Percentiles rank a stretch among this genome's conserved stretches.
phyloP scores from a whole-genome alignment of 2,888 invertebrate species.

The Drosophila diplacantha region DNA sequence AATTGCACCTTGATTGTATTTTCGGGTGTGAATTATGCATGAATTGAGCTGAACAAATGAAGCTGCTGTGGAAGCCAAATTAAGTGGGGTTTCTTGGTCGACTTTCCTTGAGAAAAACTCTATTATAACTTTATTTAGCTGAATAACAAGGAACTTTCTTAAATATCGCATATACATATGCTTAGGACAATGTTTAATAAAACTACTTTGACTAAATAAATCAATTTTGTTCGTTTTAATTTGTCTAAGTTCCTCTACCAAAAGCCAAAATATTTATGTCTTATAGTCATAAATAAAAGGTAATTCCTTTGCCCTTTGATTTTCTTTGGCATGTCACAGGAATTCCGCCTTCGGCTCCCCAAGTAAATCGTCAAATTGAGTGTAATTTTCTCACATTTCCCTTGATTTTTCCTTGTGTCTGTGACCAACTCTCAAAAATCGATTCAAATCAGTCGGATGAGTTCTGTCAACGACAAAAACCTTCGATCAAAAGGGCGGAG shows the following conservation, averaged over 20 bases:
- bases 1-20: constrained; percentile 33
- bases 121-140: background rate
- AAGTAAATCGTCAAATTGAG: background rate
- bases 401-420: background rate
- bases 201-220: no score
- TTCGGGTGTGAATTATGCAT: constrained; percentile 31
- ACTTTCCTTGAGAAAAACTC: background rate
- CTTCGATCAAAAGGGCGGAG: constrained; percentile 38
- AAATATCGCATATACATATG: no score
- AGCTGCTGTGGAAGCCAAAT: constrained; percentile 1
- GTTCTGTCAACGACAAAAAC: constrained; percentile 49
- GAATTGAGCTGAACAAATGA: constrained; percentile 5
- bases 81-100: background rate
- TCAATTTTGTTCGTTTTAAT: background rate
- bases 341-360: background rate
- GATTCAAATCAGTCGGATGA: constrained; percentile 33
- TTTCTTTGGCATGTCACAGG: background rate
- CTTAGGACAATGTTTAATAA: no score
- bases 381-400: background rate
- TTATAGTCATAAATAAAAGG: background rate
- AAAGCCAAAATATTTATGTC: background rate
- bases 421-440: constrained; percentile 19
- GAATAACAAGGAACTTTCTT: background rate
- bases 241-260: background rate
- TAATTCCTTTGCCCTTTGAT: background rate